Conservation (phyloP, 2,797 vertebrate genomes). For the Ambastaia sidthimunki region DNA sequence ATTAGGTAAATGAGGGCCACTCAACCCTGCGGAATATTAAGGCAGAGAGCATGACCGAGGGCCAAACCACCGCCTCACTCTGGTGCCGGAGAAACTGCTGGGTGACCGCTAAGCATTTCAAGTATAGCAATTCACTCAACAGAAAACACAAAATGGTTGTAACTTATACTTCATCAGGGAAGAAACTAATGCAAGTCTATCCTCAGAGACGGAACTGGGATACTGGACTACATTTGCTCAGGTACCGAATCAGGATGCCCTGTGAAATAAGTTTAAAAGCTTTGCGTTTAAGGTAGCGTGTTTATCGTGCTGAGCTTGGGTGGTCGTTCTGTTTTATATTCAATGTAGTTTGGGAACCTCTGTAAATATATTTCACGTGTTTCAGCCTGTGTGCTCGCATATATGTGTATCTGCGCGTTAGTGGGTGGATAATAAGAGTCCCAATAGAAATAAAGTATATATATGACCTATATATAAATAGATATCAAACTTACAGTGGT, state of each 20-base stretch:
- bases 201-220: constrained; percentile 24
- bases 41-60: constrained; percentile 85
- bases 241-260: constrained; percentile 46
- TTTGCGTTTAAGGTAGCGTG: background rate
- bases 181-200: constrained; percentile 39
- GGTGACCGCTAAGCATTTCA: constrained; percentile 66
- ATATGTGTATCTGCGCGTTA: background rate
- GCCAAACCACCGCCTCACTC: constrained; percentile 78
- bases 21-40: constrained; percentile 85
- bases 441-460: background rate
- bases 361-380: background rate
- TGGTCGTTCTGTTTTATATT: background rate
- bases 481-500: background rate
- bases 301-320: background rate
- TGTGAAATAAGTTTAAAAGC: constrained; percentile 14
- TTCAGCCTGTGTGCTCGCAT: background rate
- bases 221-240: constrained; percentile 41
- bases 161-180: constrained; percentile 36
- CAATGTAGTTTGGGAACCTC: background rate
- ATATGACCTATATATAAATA: too few relatives aligned
- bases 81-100: constrained; percentile 73
- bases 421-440: background rate
- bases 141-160: background rate
- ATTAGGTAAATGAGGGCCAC: constrained; percentile 87
- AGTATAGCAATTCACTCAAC: constrained; percentile 43